Percentiles rank a stretch among this genome's conserved stretches.
Evolutionary conservation across 2,797 vertebrate species (phyloP).

Genomic region (Ispidina lecontei): DNA sequence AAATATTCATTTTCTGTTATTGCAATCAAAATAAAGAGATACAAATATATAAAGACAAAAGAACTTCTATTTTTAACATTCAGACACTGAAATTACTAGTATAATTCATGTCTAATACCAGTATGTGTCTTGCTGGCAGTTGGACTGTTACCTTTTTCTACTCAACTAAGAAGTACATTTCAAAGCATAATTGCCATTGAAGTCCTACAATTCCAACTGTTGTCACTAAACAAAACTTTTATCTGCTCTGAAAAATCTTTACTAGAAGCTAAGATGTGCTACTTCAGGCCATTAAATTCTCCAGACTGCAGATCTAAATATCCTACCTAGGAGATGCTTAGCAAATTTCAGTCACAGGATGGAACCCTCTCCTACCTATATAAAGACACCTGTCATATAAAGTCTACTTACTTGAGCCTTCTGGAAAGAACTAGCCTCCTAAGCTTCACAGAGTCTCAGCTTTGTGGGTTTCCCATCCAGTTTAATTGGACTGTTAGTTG

Average conservation of each 20-base stretch:
- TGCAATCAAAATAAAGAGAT: conserved; percentile 31
- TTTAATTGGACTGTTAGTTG: not conserved
- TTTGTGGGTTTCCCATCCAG: not conserved
- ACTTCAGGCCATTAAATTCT: not conserved
- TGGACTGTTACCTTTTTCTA: not conserved
- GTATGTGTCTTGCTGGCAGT: not conserved
- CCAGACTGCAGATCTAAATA: not conserved
- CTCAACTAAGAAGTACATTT: not conserved
- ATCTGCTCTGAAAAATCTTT: not conserved
- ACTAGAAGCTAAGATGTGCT: not conserved
- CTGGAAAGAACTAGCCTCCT: not conserved
- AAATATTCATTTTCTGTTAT: not conserved
- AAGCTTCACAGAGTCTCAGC: not conserved
- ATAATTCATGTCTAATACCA: not conserved
- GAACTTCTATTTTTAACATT: not conserved
- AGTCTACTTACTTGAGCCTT: not conserved
- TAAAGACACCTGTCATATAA: not conserved
- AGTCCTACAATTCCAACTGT: not conserved
- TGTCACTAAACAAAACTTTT: not conserved
- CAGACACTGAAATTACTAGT: not conserved
- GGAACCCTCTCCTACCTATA: not conserved
- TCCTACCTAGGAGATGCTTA: not conserved
- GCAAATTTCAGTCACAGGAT: not conserved
- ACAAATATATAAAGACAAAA: not conserved
- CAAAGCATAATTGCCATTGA: not conserved